phyloP scores from a whole-genome alignment of 2,797 vertebrate genomes.

The Galaxias olidus region DNA sequence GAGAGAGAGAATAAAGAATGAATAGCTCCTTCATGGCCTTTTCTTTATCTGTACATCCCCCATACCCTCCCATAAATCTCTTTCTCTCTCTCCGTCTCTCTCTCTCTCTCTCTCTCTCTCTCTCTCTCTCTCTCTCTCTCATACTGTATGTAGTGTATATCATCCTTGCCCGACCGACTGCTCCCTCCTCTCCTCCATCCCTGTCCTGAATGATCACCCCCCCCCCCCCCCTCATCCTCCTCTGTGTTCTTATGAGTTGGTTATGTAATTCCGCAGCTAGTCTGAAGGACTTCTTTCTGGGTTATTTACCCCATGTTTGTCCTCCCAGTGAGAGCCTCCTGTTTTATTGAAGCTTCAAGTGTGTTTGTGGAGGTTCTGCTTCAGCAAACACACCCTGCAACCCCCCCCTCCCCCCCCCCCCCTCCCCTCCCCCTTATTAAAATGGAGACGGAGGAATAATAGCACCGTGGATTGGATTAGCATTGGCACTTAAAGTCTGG shows the following conservation, averaged over 20 bases:
- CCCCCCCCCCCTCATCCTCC: too few relatives aligned
- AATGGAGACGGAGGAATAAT: not conserved
- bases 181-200: too few relatives aligned
- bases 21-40: not conserved
- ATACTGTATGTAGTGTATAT: slow-evolving; percentile 17
- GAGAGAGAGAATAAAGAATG: not conserved
- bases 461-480: slow-evolving; percentile 10
- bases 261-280: too few relatives aligned
- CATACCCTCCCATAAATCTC: not conserved
- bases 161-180: too few relatives aligned
- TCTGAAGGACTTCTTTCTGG: too few relatives aligned
- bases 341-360: too few relatives aligned
- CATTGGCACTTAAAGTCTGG: not conserved
- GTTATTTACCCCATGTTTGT: too few relatives aligned
- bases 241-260: too few relatives aligned
- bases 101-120: not conserved
- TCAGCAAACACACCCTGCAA: slow-evolving; percentile 13
- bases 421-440: not conserved
- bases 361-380: not conserved
- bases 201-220: too few relatives aligned
- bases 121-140: slow-evolving; percentile 14
- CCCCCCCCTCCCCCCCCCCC: not conserved
- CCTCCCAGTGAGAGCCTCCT: too few relatives aligned
- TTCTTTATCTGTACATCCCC: not conserved
- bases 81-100: slow-evolving; percentile 12